phyloP scores from a whole-genome alignment of 2,797 vertebrate genomes.

The Pteropus rufus region DNA sequence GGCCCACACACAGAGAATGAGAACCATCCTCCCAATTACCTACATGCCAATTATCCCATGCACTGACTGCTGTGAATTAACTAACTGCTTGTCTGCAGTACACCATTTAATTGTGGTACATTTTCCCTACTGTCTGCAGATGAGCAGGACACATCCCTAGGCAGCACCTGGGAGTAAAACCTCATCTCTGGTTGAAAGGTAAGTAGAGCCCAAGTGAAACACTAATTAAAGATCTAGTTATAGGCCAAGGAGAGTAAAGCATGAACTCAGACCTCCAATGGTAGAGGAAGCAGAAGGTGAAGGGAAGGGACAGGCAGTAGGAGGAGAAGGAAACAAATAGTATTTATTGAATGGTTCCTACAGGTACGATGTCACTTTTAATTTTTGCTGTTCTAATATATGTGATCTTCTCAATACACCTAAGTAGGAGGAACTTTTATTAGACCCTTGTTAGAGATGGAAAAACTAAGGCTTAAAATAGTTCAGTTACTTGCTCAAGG shows the following conservation, averaged over 20 bases:
- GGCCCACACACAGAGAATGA: background rate
- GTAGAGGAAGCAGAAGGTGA: background rate
- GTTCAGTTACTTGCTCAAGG: background rate
- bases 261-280: background rate
- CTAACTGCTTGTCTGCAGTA: background rate
- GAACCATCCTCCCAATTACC: conserved; percentile 21
- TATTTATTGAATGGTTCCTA: background rate
- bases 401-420: background rate
- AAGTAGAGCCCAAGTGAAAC: background rate
- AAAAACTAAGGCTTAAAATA: background rate
- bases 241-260: background rate
- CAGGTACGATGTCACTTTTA: background rate
- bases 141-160: background rate
- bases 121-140: background rate
- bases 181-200: background rate
- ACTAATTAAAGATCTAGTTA: background rate
- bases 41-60: conserved; percentile 15
- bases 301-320: background rate
- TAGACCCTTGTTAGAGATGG: background rate
- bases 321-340: background rate
- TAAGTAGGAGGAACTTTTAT: background rate
- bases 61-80: conserved; percentile 11
- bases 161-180: background rate
- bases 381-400: background rate
- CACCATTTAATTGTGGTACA: background rate